A percentile compares a stretch with the other conserved stretches of the same genome.
phyloP scores from a whole-genome alignment of 2,797 vertebrate species.

The Oreonectes daqikongensis region DNA sequence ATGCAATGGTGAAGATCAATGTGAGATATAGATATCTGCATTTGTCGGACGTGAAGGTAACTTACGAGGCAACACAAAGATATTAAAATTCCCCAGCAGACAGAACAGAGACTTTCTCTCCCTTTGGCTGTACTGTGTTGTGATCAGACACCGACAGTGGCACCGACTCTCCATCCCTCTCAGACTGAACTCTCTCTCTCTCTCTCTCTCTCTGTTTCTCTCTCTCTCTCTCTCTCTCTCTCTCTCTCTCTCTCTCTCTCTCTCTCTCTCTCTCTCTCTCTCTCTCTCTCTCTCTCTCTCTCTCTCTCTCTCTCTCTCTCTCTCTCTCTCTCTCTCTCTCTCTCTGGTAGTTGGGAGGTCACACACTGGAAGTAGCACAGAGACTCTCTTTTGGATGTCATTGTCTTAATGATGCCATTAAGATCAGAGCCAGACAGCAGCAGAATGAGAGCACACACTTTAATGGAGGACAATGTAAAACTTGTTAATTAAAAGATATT shows the following conservation, averaged over 20 bases:
- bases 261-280: slow-evolving; percentile 8
- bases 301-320: neutral
- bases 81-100: slow-evolving; percentile 30
- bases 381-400: neutral
- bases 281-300: slow-evolving; percentile 13
- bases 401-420: slow-evolving; percentile 3
- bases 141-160: neutral
- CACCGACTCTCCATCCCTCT: neutral
- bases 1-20: neutral
- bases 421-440: slow-evolving; percentile 25
- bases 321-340: slow-evolving; percentile 19
- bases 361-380: slow-evolving; percentile 39
- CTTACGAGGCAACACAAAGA: too few relatives aligned
- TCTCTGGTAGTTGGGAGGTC: neutral
- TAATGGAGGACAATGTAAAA: slow-evolving; percentile 35
- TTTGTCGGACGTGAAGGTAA: neutral
- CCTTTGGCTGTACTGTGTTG: neutral
- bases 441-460: slow-evolving; percentile 55
- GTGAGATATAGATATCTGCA: neutral
- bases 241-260: slow-evolving; percentile 26
- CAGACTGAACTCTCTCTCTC: slow-evolving; percentile 20
- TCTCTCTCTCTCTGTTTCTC: slow-evolving; percentile 19
- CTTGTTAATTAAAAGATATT: slow-evolving; percentile 47
- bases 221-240: neutral
- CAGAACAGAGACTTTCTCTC: slow-evolving; percentile 37